phyloP scores from a whole-genome alignment of 2,113 vertebrate species.

The Psilopogon haemacephalus region DNA sequence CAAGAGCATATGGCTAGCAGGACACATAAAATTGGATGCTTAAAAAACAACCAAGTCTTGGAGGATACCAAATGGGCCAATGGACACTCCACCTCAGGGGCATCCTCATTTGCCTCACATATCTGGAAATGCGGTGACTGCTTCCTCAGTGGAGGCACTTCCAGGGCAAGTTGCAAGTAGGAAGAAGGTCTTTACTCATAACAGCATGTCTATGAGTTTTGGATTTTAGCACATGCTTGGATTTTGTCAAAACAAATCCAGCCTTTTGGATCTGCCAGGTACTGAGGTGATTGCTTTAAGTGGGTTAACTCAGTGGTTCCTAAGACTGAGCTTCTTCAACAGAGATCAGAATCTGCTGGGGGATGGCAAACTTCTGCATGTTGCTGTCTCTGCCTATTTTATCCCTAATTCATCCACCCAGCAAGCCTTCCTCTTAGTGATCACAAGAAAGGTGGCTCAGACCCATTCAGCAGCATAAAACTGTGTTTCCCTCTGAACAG shows the following conservation, averaged over 20 bases:
- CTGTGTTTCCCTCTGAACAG: neutral
- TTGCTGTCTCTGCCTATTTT: neutral
- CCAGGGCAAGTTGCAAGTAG: neutral
- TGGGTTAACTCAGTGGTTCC: neutral
- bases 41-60: neutral
- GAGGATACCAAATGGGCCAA: neutral
- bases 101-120: neutral
- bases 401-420: neutral
- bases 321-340: neutral
- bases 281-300: neutral
- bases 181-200: neutral
- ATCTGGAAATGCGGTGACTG: neutral
- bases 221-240: neutral
- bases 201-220: neutral
- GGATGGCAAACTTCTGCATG: neutral
- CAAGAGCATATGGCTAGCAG: neutral
- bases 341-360: neutral
- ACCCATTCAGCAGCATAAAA: neutral
- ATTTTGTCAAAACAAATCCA: neutral
- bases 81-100: rapidly evolving
- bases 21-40: neutral
- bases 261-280: neutral
- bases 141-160: neutral
- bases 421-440: neutral
- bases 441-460: neutral